phyloP scores from a whole-genome alignment of 2,797 vertebrate genomes.

The Cetoscarus ocellatus region DNA sequence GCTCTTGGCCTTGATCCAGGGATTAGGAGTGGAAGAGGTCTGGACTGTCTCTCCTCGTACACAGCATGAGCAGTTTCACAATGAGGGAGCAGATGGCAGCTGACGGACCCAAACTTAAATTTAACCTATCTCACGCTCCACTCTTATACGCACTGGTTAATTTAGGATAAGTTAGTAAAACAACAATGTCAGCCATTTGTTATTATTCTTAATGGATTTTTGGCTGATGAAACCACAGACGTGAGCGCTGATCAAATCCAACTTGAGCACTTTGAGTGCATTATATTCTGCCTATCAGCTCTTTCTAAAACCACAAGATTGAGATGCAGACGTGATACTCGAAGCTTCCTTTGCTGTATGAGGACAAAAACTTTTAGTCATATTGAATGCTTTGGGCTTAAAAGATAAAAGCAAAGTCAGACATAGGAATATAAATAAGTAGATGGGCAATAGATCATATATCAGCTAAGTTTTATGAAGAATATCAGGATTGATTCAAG shows the following conservation, averaged over 20 bases:
- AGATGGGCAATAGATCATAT: too few relatives aligned
- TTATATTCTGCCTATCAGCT: slow-evolving; percentile 14
- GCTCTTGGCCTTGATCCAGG: slow-evolving; percentile 63
- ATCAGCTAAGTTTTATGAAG: too few relatives aligned
- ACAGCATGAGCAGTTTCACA: slow-evolving; percentile 12
- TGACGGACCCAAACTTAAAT: slow-evolving; percentile 23
- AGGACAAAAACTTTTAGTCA: background rate
- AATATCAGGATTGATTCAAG: too few relatives aligned
- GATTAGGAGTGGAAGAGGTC: slow-evolving; percentile 34
- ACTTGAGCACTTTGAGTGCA: background rate
- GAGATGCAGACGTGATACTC: background rate
- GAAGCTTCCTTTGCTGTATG: background rate
- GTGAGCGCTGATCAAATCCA: slow-evolving; percentile 2
- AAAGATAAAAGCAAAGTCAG: too few relatives aligned
- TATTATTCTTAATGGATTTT: slow-evolving; percentile 23
- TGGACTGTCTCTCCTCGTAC: slow-evolving; percentile 28
- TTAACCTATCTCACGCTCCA: slow-evolving; percentile 33
- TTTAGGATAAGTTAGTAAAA: slow-evolving; percentile 29
- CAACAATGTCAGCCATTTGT: background rate
- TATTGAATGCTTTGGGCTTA: too few relatives aligned
- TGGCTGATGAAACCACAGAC: slow-evolving; percentile 37
- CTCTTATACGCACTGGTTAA: slow-evolving; percentile 19
- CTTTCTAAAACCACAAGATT: background rate
- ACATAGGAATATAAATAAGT: too few relatives aligned
- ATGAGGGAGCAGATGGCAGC: slow-evolving; percentile 48